Evolutionary conservation across 2,113 vertebrate genomes (phyloP).

Genomic region (Sebastes fasciatus): DNA sequence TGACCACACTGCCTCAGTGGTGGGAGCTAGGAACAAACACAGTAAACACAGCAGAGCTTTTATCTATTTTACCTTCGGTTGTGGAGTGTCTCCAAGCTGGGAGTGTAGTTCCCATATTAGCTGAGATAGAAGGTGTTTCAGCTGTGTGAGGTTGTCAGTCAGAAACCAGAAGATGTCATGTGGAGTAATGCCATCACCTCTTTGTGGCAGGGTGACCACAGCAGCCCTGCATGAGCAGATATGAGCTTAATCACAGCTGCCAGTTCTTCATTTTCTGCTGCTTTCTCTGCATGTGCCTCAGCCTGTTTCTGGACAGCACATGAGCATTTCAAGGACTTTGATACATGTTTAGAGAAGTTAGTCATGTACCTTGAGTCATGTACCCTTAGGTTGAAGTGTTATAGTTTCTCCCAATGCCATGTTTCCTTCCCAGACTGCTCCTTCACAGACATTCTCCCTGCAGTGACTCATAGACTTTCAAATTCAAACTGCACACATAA

Average conservation of each 20-base stretch:
- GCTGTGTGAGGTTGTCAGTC: background rate
- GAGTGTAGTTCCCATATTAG: background rate
- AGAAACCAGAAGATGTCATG: constrained; percentile 17
- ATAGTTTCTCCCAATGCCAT: too few species aligned
- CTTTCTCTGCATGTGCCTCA: too few species aligned
- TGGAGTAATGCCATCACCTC: constrained; percentile 8
- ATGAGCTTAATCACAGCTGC: background rate
- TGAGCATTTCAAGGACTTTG: too few species aligned
- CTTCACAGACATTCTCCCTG: background rate
- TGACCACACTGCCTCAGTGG: constrained; percentile 29
- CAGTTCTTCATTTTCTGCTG: too few species aligned
- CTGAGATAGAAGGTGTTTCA: constrained; percentile 7
- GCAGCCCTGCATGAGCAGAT: constrained; percentile 12
- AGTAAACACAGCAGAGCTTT: background rate
- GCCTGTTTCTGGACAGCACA: too few species aligned
- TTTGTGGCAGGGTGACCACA: background rate
- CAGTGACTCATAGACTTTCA: background rate
- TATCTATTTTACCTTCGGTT: constrained; percentile 13
- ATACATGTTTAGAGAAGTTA: too few species aligned
- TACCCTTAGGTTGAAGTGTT: too few species aligned
- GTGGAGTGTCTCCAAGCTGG: constrained; percentile 2
- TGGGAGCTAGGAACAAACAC: constrained; percentile 8
- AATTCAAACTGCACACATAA: background rate
- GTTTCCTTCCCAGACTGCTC: too few species aligned
- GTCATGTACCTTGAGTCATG: too few species aligned